Evolutionary conservation across 2,113 vertebrate species (phyloP).

Genomic region (Procavia capensis): DNA sequence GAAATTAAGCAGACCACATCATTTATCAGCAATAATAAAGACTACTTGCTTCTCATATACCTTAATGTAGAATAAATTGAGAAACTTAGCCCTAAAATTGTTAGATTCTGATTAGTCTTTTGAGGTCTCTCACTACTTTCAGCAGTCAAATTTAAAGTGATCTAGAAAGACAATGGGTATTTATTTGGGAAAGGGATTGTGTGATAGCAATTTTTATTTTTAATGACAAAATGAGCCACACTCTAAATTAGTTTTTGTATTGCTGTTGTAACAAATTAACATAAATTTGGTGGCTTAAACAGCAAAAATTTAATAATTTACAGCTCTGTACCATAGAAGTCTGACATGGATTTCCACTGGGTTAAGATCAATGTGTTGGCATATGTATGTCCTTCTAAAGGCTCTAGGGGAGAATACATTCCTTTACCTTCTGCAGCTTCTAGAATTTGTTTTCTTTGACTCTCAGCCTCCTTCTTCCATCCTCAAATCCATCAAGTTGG

Average conservation of each 20-base stretch:
- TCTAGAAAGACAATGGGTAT: no score
- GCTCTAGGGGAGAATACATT: background rate
- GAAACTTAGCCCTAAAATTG: background rate
- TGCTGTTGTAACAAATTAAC: no score
- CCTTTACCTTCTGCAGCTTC: background rate
- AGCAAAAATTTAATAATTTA: no score
- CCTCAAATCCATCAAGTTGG: background rate
- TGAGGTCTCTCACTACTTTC: background rate
- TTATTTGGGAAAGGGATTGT: no score
- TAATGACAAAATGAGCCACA: no score
- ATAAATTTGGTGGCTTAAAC: no score
- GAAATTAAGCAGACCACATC: background rate
- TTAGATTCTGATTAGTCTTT: background rate
- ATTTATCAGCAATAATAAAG: slow-evolving; percentile 3
- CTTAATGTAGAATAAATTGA: background rate
- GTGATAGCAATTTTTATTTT: no score
- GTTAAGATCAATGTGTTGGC: background rate
- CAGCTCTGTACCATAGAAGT: background rate
- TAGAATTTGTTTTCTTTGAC: background rate
- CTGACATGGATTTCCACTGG: background rate
- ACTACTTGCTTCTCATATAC: background rate
- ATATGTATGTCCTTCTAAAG: background rate
- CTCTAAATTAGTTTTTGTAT: no score
- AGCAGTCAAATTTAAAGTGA: no score
- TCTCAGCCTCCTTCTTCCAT: background rate